Conservation (phyloP, 2,888 invertebrate genomes). For the Xylota sylvarum region DNA sequence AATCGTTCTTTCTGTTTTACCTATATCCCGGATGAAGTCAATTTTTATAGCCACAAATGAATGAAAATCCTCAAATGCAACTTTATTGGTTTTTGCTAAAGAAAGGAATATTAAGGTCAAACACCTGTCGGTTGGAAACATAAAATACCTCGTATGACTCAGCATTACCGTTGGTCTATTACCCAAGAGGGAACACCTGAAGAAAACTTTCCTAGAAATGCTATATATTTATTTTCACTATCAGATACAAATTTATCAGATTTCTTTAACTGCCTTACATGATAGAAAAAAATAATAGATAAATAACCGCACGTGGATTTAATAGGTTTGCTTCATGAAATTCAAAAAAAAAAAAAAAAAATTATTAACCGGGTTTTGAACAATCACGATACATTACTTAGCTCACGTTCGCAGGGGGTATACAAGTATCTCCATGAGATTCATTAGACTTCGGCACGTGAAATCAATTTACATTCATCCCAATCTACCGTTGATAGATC, state of each 20-base stretch:
- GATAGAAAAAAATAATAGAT: not conserved
- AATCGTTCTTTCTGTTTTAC: too few species aligned
- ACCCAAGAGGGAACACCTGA: constrained; percentile 12
- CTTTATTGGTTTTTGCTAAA: not conserved
- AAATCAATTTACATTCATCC: constrained; percentile 16
- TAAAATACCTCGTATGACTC: constrained; percentile 9
- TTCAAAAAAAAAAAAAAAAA: not conserved
- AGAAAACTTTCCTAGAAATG: constrained; percentile 1
- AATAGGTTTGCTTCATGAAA: constrained; percentile 1
- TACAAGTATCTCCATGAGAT: not conserved
- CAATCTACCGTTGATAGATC: not conserved
- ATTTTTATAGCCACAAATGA: not conserved
- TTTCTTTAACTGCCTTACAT: constrained; percentile 6
- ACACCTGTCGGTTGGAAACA: not conserved
- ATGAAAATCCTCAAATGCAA: constrained; percentile 1
- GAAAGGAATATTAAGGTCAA: not conserved
- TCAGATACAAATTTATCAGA: constrained; percentile 6
- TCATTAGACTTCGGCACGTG: constrained; percentile 10
- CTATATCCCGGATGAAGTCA: not conserved
- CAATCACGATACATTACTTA: constrained; percentile 12
- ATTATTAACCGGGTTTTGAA: not conserved
- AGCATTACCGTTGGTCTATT: constrained; percentile 7
- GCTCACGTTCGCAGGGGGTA: not conserved
- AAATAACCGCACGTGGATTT: constrained; percentile 36
- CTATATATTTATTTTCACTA: not conserved